Conservation (phyloP, 2,113 vertebrate genomes). For the Glaucomys volans region DNA sequence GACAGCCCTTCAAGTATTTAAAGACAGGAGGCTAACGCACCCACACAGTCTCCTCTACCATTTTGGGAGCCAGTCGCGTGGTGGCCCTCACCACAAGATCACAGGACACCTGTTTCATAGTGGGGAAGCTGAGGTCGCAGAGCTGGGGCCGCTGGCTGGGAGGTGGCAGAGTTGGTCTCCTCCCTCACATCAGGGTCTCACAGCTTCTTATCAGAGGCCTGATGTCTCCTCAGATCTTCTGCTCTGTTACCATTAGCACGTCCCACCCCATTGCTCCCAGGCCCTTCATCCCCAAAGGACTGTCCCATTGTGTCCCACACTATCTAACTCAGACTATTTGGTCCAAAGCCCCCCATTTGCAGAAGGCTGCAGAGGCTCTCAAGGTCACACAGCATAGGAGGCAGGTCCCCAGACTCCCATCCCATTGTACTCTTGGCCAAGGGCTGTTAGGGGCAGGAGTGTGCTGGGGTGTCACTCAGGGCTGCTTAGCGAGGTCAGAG, state of each 20-base stretch:
- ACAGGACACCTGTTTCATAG: too few relatives aligned
- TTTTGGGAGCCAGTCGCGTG: background rate
- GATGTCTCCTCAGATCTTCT: background rate
- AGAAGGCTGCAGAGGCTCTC: background rate
- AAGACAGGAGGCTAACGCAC: background rate
- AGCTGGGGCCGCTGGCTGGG: background rate
- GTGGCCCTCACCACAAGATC: background rate
- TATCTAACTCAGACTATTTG: background rate
- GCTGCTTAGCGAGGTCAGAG: background rate
- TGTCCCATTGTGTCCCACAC: background rate
- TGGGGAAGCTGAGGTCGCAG: background rate
- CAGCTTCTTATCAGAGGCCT: background rate
- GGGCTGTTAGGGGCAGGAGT: background rate
- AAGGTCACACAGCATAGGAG: background rate
- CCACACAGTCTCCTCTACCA: background rate
- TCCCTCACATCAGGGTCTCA: background rate
- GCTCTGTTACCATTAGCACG: background rate
- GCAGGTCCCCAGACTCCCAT: background rate
- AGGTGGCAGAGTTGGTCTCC: background rate
- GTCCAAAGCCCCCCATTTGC: background rate
- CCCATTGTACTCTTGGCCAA: background rate
- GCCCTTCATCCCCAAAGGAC: background rate
- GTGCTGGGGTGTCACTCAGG: rapidly evolving
- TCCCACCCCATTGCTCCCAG: background rate
- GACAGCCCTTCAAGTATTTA: background rate